phyloP scores from a whole-genome alignment of 2,797 vertebrate species.

The Epinephelus awoara region DNA sequence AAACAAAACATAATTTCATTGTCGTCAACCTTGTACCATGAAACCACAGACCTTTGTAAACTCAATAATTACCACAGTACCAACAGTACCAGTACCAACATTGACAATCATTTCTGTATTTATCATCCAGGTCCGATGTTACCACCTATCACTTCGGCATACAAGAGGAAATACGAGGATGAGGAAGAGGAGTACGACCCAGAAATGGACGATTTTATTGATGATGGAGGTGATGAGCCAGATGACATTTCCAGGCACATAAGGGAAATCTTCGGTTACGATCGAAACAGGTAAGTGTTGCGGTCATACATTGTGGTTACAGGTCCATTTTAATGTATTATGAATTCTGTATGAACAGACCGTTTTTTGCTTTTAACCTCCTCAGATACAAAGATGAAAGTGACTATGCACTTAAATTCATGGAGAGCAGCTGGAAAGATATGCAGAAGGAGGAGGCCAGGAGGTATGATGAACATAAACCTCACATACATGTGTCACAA shows the following conservation, averaged over 20 bases:
- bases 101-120: background rate
- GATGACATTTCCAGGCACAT: slow-evolving; percentile 97
- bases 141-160: slow-evolving; percentile 88
- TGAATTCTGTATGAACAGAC: background rate
- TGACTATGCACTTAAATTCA: slow-evolving; percentile 97
- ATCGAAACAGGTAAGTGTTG: slow-evolving; percentile 87
- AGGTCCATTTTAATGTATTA: background rate
- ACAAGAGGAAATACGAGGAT: slow-evolving; percentile 92
- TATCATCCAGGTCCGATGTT: slow-evolving; percentile 80
- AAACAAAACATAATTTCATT: slow-evolving; percentile 20
- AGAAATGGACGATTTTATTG: slow-evolving; percentile 99
- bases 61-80: too few relatives aligned
- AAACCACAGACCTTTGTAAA: background rate
- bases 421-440: slow-evolving; percentile 99
- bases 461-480: slow-evolving; percentile 84
- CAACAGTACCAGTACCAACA: too few relatives aligned
- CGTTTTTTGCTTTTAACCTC: slow-evolving; percentile 16
- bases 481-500: background rate
- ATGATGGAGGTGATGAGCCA: slow-evolving; percentile 91
- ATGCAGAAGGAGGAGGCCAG: slow-evolving; percentile 97
- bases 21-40: background rate
- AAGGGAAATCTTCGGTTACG: slow-evolving; percentile 97
- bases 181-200: slow-evolving; percentile 95
- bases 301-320: background rate
- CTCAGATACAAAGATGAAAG: slow-evolving; percentile 97